Base-by-base conservation (phyloP, 2,113 vertebrate species). In the Cygnus atratus region DNA sequence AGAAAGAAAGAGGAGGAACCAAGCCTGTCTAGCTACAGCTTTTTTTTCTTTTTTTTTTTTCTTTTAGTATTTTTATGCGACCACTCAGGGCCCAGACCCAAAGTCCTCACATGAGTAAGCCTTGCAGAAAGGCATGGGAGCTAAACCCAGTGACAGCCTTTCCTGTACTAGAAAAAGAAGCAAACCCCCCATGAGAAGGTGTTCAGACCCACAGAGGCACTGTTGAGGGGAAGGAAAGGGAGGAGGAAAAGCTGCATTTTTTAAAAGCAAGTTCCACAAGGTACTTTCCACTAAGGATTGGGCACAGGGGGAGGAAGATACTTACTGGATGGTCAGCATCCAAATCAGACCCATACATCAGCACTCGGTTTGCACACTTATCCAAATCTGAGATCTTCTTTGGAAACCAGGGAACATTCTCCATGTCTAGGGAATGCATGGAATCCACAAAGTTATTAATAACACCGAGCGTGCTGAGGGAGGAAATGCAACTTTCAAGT, bases 351-450 rank as follows among this genome's bases (percentile, higher is more conserved):
- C 99, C 99, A 0, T 99, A 99, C 99, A 99, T 99, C 97, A 99
- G 96, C 91, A 99, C 99, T 85, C 99, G 97, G 95, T 99, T 99
- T 29, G 99, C 98, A 97, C 99, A 99, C 89, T 98, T 99, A 98
- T 99, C 99, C 98, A 99, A 97, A 96, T 99, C 99, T 52, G 99
- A 98, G 95, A 99, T 99, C 98, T 99, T 99, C 98, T 98, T 99
- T 0, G 99, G 99, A 96, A 99, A 99, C 99, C 99, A 99, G 65
- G 99, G 99, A 57, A 98, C 91, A 25, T 96, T 97, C 84, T 98
- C 98, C 98, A 99, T 98, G 87, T 98, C 99, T 99, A 93, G 76
- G 87, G 66, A 97, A 89, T 63, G 43, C 37, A 97, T 33, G 84
- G 96, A 93, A 95, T 83, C 37, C 90, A 96, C 46, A 61, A 55